phyloP scores from a whole-genome alignment of 2,888 invertebrate species.

The Rhagophthalmus giganteus region DNA sequence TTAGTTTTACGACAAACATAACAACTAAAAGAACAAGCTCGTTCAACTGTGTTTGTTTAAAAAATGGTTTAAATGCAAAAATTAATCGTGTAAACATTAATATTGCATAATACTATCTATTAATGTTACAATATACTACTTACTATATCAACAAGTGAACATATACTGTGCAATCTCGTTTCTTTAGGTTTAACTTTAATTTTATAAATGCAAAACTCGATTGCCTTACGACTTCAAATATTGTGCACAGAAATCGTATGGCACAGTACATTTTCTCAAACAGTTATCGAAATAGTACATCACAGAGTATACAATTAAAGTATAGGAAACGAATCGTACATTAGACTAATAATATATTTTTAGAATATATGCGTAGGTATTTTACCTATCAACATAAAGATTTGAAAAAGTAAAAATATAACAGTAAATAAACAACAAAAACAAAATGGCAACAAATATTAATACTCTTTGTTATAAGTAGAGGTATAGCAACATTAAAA shows the following conservation, averaged over 20 bases:
- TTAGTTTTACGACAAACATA: too few species aligned
- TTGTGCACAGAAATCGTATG: not conserved
- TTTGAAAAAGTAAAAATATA: slow-evolving; percentile 4
- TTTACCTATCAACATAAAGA: not conserved
- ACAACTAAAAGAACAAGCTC: too few species aligned
- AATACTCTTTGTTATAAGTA: not conserved
- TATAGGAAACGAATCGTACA: slow-evolving; percentile 8
- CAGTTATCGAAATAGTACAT: slow-evolving; percentile 10
- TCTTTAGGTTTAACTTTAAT: too few species aligned
- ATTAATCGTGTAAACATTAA: too few species aligned
- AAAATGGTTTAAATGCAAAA: too few species aligned
- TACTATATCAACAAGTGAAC: too few species aligned
- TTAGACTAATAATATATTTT: not conserved
- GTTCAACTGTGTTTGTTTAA: too few species aligned
- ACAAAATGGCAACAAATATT: slow-evolving; percentile 4
- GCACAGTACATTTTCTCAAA: not conserved
- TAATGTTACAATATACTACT: too few species aligned
- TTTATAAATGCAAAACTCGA: not conserved
- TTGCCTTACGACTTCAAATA: too few species aligned
- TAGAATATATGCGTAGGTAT: too few species aligned
- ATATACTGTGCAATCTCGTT: too few species aligned
- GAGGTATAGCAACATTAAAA: slow-evolving; percentile 1
- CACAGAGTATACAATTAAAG: slow-evolving; percentile 16
- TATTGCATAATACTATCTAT: not conserved
- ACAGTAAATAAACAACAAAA: slow-evolving; percentile 3